phyloP scores from a whole-genome alignment of 2,888 invertebrate species.

The Hetaerina titia region DNA sequence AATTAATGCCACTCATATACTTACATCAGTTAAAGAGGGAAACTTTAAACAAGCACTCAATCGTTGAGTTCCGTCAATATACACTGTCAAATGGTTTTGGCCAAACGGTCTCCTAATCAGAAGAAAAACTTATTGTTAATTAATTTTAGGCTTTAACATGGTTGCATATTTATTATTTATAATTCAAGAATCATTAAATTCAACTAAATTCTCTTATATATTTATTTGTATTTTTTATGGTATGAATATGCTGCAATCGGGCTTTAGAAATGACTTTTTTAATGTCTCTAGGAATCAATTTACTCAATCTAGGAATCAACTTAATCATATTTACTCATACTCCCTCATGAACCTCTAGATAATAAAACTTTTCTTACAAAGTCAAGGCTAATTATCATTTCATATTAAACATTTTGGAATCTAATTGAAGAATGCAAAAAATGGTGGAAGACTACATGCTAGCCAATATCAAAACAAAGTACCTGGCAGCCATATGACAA shows the following conservation, averaged over 20 bases:
- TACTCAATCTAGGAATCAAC: too few relatives aligned
- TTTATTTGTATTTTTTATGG: too few relatives aligned
- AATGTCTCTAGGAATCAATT: too few relatives aligned
- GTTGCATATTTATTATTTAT: too few relatives aligned
- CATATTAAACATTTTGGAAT: too few relatives aligned
- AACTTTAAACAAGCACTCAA: slow-evolving; percentile 80
- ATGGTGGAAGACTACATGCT: background rate
- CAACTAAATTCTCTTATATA: background rate
- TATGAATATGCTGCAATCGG: too few relatives aligned
- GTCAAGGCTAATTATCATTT: too few relatives aligned
- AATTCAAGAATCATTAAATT: slow-evolving; percentile 6
- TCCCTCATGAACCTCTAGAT: too few relatives aligned
- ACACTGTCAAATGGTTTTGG: slow-evolving; percentile 81
- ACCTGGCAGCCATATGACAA: slow-evolving; percentile 76
- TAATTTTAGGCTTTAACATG: background rate
- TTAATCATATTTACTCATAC: too few relatives aligned
- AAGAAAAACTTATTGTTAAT: slow-evolving; percentile 24
- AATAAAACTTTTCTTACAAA: too few relatives aligned
- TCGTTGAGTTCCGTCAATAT: slow-evolving; percentile 80
- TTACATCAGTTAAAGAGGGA: slow-evolving; percentile 80
- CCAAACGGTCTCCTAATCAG: slow-evolving; percentile 80
- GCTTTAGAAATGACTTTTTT: too few relatives aligned
- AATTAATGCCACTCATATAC: slow-evolving; percentile 36
- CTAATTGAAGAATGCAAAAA: too few relatives aligned
- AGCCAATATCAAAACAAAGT: slow-evolving; percentile 39